Evolutionary conservation across 2,797 vertebrate genomes (phyloP), one percentile per base, ranked within the genome.

Genomic region (Anabas testudineus): DNA sequence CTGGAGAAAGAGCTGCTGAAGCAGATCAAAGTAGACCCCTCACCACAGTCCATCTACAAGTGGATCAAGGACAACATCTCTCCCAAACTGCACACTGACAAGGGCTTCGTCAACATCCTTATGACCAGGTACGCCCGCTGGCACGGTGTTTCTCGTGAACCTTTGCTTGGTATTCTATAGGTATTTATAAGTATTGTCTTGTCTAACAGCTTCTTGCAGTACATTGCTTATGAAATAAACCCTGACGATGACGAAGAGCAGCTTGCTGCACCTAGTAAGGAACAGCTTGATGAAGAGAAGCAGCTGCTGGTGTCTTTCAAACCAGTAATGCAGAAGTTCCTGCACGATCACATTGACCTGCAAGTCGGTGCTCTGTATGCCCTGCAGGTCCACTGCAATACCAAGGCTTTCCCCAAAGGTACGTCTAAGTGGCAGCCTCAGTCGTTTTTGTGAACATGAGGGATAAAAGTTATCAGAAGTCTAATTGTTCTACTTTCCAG

Each of bases 61-160:
- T 99, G 98, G 98, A 99, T 99, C 93, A 99, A 99, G 91, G 98
- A 99, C 90, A 99, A 99, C 93, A 98, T 99, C 89, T 99, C 97
- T 76, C 96, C 96, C 65, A 99, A 96, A 90, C 97, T 99, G 85
- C 97, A 99, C 95, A 95, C 95, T 51, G 98, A 99, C 94, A 97
- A 96, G 93, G 97, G 97, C 91, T 99, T 99, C 90, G 95, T 99
- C 93, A 99, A 99, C 95, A 99, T 99, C 91, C 96, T 99, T 76
- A 95, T 98, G 92, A 99, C 98, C 91, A 99, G 98, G 98, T 99
- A 82, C 24, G 42, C 81, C 28, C 48, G 10, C 8, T 32, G 6
- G 12, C 15, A 14, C 8, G 5, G 1, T 14, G 21, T 30, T 4
- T 19, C 3, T 36, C n/a, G n/a, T n/a, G n/a, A n/a, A n/a, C n/a